Evolutionary conservation across 30 jellyfish, hydroid and myxozoan species (phyloP).

Genomic region (Phacellophora camtschatica): DNA sequence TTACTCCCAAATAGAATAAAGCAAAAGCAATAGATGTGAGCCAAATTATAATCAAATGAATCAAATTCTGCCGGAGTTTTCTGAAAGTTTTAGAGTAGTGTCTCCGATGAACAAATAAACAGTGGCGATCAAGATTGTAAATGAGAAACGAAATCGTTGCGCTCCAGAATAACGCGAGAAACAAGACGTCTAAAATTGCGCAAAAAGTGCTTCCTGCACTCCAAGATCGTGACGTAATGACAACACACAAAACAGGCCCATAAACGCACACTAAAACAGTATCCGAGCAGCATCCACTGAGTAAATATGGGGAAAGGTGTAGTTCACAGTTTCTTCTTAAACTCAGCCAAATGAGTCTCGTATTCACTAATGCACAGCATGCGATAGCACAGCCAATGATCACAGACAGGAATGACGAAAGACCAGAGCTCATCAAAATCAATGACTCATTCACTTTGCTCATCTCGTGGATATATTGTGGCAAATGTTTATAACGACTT

Average conservation of each 20-base stretch:
- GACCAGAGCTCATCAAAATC: not conserved
- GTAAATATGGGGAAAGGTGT: slow-evolving; percentile 38
- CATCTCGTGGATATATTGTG: too few relatives aligned
- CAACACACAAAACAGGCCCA: slow-evolving; percentile 45
- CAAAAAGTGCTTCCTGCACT: not conserved
- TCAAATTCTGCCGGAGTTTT: slow-evolving; percentile 11
- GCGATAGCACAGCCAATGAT: slow-evolving; percentile 20
- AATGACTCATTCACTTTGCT: too few relatives aligned
- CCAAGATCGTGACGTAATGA: not conserved
- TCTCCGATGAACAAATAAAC: slow-evolving; percentile 37
- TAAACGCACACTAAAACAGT: slow-evolving; percentile 1
- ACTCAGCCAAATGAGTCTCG: slow-evolving; percentile 29
- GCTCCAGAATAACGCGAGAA: slow-evolving; percentile 42
- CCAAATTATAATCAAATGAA: slow-evolving; percentile 5
- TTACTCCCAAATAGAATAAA: not conserved
- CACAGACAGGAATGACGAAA: slow-evolving; percentile 25
- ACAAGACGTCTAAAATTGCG: slow-evolving; percentile 28
- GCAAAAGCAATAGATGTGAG: slow-evolving; percentile 8
- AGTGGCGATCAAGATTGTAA: slow-evolving; percentile 57
- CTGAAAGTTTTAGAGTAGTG: slow-evolving; percentile 39
- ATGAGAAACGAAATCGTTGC: slow-evolving; percentile 6
- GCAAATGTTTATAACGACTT: too few relatives aligned
- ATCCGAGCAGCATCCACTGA: slow-evolving; percentile 47
- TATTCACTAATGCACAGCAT: slow-evolving; percentile 12
- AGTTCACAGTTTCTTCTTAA: not conserved